Conservation (phyloP, 2,888 invertebrate genomes). For the Andrena marginata region DNA sequence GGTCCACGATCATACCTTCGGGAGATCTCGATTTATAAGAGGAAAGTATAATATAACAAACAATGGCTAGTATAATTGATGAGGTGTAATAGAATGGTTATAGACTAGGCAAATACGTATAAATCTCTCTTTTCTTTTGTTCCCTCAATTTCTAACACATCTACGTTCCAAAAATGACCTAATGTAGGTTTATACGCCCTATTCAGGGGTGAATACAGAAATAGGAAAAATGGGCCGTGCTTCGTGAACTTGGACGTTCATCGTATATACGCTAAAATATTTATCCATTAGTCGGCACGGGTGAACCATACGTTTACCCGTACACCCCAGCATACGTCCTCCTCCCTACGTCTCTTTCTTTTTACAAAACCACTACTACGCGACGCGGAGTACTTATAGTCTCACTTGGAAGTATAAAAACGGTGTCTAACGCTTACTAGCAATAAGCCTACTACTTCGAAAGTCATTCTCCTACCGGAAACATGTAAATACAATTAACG, state of each 20-base stretch:
- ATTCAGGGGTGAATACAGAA: constrained; percentile 55
- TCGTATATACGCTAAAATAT: constrained; percentile 54
- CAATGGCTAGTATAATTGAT: constrained; percentile 41
- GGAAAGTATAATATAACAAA: constrained; percentile 32
- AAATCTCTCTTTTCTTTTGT: constrained; percentile 40
- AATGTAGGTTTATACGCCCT: constrained; percentile 55
- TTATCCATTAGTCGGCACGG: constrained; percentile 51
- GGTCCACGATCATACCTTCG: constrained; percentile 25
- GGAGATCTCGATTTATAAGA: constrained; percentile 42
- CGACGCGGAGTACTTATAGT: constrained; percentile 39
- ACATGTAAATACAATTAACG: constrained; percentile 51
- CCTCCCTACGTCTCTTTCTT: constrained; percentile 20
- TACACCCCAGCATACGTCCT: constrained; percentile 30
- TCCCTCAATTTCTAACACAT: constrained; percentile 36
- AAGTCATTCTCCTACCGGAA: constrained; percentile 30
- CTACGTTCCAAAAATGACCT: constrained; percentile 52
- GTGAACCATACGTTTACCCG: constrained; percentile 25
- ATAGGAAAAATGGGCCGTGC: constrained; percentile 66
- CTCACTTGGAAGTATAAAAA: constrained; percentile 42
- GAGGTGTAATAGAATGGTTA: constrained; percentile 47
- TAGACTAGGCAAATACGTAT: constrained; percentile 56
- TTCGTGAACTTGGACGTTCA: constrained; percentile 58
- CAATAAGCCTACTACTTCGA: constrained; percentile 35
- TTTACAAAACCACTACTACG: constrained; percentile 45
- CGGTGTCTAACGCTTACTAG: constrained; percentile 32